Conservation (phyloP, 2,797 vertebrate species). For the Sylvilagus floridanus region DNA sequence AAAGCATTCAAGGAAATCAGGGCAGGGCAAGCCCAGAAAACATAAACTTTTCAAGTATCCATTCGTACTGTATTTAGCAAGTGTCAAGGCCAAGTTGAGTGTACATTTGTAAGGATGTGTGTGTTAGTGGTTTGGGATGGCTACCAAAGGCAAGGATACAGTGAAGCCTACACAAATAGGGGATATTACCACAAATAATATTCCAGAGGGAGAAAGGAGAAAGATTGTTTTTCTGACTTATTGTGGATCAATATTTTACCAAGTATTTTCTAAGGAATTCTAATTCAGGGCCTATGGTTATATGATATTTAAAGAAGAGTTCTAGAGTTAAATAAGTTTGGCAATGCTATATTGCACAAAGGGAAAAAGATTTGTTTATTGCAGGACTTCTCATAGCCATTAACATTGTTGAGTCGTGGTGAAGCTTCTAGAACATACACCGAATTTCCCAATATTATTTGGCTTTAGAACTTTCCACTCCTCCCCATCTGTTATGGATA, state of each 20-base stretch:
- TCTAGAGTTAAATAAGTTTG: neutral
- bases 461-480: neutral
- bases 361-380: conserved; percentile 17
- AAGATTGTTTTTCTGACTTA: neutral
- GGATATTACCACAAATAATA: neutral
- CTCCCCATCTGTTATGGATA: neutral
- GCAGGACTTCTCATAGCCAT: neutral
- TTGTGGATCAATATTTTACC: neutral
- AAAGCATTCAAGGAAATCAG: neutral
- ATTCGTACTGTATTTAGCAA: neutral
- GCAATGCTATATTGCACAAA: conserved; percentile 10
- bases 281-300: neutral
- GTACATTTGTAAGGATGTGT: neutral
- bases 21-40: neutral
- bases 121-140: neutral
- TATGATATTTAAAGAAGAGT: neutral
- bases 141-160: neutral
- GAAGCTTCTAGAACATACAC: neutral
- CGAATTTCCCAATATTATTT: neutral
- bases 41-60: neutral
- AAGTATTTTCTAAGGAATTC: neutral
- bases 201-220: neutral
- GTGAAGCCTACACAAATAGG: neutral
- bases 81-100: neutral
- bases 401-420: neutral